Conservation (phyloP, 2,797 vertebrate genomes). For the Champsocephalus gunnari region DNA sequence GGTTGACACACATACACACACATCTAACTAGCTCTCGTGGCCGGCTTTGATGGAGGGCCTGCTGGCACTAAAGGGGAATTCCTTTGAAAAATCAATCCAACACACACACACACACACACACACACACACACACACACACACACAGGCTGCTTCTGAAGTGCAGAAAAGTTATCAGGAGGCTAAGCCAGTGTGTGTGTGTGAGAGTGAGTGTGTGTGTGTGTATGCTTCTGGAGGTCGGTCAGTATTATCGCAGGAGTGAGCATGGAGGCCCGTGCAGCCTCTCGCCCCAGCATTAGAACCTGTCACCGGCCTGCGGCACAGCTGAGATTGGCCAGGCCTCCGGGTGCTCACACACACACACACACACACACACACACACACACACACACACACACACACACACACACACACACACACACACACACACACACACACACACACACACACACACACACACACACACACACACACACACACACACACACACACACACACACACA, state of each 20-base stretch:
- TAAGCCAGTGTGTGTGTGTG: constrained; percentile 30
- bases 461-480: constrained; percentile 73
- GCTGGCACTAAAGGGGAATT: constrained; percentile 60
- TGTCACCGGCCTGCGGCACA: constrained; percentile 91
- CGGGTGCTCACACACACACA: constrained; percentile 24
- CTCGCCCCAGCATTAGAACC: constrained; percentile 89
- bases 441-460: constrained; percentile 68
- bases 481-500: constrained; percentile 52
- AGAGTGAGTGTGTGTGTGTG: constrained; percentile 39
- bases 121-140: constrained; percentile 57
- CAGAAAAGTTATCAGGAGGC: constrained; percentile 72
- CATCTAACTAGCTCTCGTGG: constrained; percentile 30
- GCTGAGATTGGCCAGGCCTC: constrained; percentile 89
- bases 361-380: constrained; percentile 65
- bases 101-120: constrained; percentile 56
- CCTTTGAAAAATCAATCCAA: constrained; percentile 68
- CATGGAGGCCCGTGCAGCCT: constrained; percentile 79
- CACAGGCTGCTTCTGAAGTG: constrained; percentile 66
- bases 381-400: constrained; percentile 68
- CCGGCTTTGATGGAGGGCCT: constrained; percentile 52
- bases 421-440: too few species aligned
- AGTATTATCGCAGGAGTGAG: constrained; percentile 83
- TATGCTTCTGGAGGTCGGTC: constrained; percentile 51
- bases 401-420: constrained; percentile 63
- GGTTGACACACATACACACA: constrained; percentile 27